Base-by-base conservation (phyloP, 2,113 vertebrate species). In the Heterochromis multidens region DNA sequence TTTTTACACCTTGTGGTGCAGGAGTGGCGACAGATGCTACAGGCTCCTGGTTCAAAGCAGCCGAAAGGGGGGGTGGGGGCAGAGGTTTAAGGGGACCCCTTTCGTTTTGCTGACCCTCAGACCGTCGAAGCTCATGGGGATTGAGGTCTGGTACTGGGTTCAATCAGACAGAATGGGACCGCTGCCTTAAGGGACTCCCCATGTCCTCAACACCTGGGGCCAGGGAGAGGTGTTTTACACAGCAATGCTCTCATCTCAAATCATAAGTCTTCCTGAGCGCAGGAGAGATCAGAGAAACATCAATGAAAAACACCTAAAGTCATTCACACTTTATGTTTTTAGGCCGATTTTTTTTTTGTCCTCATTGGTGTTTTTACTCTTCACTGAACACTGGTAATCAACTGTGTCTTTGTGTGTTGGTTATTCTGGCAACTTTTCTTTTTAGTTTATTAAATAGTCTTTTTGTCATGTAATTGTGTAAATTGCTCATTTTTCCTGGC, bases 121-220 rank as follows among this genome's bases (percentile, higher is more conserved):
- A 85, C 84, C 46, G 11, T 78, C 33, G 14, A 70, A 81, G 79
- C 85, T 88, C 86, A 23, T 80, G 84, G 85, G 88, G 91, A 91
- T 76, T 85, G 85, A 86, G 86, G 77, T 88, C 62, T 74, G 82
- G 89, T 88, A 58, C 86, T 88, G 60, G 89, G 82, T 88, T 93
- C 89, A 90, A 88, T 92, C 89, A 95, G 87, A 93, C 90, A 93
- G 92, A 92, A 92, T 90, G 90, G 88, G 87, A 82, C 86, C 31
- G 77, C 59, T 23, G 89, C 85, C 92, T 91, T 90, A 8, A 79
- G 89, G 93, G 89, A 93, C 85, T 74, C 87, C 88, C 86, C 81
- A 63, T 83, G 89, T 94, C 92, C 81, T 84, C 83, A 87, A 90
- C 93, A 95, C 93, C 94, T 96, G 94, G 65, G 89, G 91, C 93